phyloP scores from a whole-genome alignment of 2,797 vertebrate species.

The Mormyrops boulengeri region DNA sequence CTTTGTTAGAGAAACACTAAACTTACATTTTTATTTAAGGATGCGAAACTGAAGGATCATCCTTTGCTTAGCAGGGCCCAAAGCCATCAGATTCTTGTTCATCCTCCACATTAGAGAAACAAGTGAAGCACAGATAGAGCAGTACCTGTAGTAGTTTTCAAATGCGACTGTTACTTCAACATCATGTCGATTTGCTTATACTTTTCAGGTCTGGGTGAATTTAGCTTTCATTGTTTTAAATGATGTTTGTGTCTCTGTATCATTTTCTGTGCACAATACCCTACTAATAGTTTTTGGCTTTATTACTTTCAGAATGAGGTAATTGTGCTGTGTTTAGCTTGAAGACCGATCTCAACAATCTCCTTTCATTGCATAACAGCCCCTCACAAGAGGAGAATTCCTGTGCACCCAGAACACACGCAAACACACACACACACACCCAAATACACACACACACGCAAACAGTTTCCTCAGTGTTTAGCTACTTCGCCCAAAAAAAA shows the following conservation, averaged over 20 bases:
- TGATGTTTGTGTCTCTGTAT: not conserved
- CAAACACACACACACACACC: not conserved
- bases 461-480: not conserved
- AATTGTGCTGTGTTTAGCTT: constrained; percentile 14
- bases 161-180: not conserved
- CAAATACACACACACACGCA: not conserved
- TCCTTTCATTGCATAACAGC: constrained; percentile 15
- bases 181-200: not conserved
- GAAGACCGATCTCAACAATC: not conserved
- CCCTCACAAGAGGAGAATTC: not conserved
- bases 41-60: not conserved
- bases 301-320: constrained; percentile 17
- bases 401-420: not conserved
- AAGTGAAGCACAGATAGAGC: not conserved
- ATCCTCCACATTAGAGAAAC: not conserved
- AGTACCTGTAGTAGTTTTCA: not conserved
- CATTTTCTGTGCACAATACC: not conserved
- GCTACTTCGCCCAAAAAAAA: not conserved
- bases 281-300: constrained; percentile 1
- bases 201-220: not conserved
- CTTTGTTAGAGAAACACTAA: not conserved
- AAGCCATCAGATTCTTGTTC: not conserved
- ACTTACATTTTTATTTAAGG: not conserved
- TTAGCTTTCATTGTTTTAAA: not conserved
- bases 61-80: not conserved